A percentile compares a stretch with the other conserved stretches of the same genome.
These are phyloP conservation scores for Timandra comae DNA, from an alignment of 2,888 invertebrate genomes.

Conservation along the genomic window DNA sequence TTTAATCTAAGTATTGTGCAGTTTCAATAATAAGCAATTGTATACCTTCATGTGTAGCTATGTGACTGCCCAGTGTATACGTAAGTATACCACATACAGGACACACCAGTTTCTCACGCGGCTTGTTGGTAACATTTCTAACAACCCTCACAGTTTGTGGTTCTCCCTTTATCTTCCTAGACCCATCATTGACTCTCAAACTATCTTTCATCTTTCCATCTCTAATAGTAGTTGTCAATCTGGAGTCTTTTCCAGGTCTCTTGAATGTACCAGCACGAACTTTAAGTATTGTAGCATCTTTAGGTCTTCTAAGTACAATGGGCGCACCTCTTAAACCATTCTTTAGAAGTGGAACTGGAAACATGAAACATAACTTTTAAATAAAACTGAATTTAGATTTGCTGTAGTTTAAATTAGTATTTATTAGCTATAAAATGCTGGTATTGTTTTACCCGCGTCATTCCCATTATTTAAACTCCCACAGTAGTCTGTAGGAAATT, in stretches of 20 bases:
- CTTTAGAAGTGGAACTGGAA: constrained; percentile 62
- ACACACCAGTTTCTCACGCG: constrained; percentile 67
- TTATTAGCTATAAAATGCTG: too few species aligned
- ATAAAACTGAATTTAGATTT: too few species aligned
- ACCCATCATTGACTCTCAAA: constrained; percentile 5
- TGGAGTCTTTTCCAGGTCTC: too few species aligned
- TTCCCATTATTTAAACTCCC: too few species aligned
- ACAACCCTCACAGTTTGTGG: constrained; percentile 48
- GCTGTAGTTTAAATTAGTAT: constrained; percentile 8
- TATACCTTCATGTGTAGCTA: constrained; percentile 71
- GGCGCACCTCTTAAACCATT: constrained; percentile 64
- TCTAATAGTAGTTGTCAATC: too few species aligned
- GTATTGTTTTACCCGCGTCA: too few species aligned
- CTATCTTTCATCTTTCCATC: too few species aligned
- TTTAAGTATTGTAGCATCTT: constrained; percentile 63
- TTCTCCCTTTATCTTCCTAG: constrained; percentile 29
- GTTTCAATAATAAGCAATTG: too few species aligned
- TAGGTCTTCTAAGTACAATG: constrained; percentile 61
- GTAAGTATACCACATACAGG: constrained; percentile 72
- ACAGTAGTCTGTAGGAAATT: background rate
- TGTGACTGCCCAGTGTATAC: constrained; percentile 63
- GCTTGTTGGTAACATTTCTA: constrained; percentile 39
- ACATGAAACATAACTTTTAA: constrained; percentile 2
- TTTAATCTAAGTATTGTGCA: too few species aligned
- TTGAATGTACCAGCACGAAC: constrained; percentile 47